These are phyloP conservation scores for Rhegmatorhina hoffmannsi DNA, from an alignment of 2,113 vertebrate genomes.

Conservation along the genomic window DNA sequence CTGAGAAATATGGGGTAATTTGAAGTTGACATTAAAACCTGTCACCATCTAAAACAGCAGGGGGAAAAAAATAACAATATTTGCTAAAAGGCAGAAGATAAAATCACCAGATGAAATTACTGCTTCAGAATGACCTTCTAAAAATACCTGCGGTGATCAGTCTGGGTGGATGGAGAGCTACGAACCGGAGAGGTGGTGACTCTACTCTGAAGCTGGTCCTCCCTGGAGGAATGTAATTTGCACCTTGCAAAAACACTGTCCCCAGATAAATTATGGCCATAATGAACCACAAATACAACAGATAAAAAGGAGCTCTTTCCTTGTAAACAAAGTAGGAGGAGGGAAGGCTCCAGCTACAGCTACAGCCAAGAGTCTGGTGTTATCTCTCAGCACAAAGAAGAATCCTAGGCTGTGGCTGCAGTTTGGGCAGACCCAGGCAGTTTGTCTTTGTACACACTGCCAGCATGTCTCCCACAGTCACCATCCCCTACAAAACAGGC, in stretches of 20 bases:
- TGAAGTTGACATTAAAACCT: constrained; percentile 62
- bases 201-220: neutral
- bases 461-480: neutral
- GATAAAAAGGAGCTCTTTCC: neutral
- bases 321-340: neutral
- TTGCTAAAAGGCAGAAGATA: constrained; percentile 62
- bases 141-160: constrained; percentile 53
- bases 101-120: constrained; percentile 50
- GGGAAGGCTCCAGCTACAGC: neutral
- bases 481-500: neutral
- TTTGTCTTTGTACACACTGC: neutral
- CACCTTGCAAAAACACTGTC: constrained; percentile 16
- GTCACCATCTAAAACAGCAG: constrained; percentile 43
- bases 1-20: constrained; percentile 61
- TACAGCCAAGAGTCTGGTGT: neutral
- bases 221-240: constrained; percentile 33
- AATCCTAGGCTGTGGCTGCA: neutral
- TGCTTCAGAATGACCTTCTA: constrained; percentile 43
- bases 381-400: neutral
- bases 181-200: neutral
- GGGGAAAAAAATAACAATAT: neutral
- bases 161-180: constrained; percentile 13
- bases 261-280: neutral
- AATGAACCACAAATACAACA: neutral
- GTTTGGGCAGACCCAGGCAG: neutral